Evolutionary conservation across 30 jellyfish, hydroid and myxozoan genomes (phyloP), one percentile per base, ranked within the genome.

Genomic region (Aurelia aurita): DNA sequence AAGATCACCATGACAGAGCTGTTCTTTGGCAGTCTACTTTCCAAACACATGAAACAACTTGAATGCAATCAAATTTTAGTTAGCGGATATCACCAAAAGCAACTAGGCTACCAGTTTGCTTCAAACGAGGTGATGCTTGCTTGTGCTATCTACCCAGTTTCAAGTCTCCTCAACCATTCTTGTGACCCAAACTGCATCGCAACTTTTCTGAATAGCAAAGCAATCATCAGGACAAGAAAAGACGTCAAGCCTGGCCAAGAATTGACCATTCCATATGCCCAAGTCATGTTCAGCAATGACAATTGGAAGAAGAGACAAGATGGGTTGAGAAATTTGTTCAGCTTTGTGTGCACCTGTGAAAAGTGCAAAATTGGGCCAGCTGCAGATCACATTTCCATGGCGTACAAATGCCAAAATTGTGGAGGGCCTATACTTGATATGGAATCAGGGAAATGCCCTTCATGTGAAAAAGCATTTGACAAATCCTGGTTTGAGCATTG

Each of bases 11-110:
- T 12, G 21, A 18, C 58, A 8, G 79, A 83, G 58, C 71, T 57
- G 34, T 49, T 46, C 46, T 71, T 77, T 45, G 97, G 90, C 19
- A 77, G 95, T 27, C 66, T 88, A 59, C 34, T 93, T 69, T 62
- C 57, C 14, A 94, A 93, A 12, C 98, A 93, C 68, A 93, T 87
- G 16, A 90, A 87, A 31, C 98, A 93, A 79, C 47, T 93, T 47
- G 89, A 84, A 6, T 87, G 97, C 65, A 93, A 93, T 75, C 96
- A 96, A 34, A 89, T 88, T 74, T 97, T 97, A 8, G 85, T 87
- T 3, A 93, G 97, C 10, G 90, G 86, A 15, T 35, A 86, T 29
- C 47, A 31, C 43, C 43, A 31, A 31, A 31, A 5, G 43, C 43
- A 31, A 31, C 43, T 2, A 31, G 65, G 91, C 34, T 60, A 28